Evolutionary conservation across 2,797 vertebrate genomes (phyloP), one percentile per base, ranked within the genome.

Genomic region (Setipinna tenuifilis): DNA sequence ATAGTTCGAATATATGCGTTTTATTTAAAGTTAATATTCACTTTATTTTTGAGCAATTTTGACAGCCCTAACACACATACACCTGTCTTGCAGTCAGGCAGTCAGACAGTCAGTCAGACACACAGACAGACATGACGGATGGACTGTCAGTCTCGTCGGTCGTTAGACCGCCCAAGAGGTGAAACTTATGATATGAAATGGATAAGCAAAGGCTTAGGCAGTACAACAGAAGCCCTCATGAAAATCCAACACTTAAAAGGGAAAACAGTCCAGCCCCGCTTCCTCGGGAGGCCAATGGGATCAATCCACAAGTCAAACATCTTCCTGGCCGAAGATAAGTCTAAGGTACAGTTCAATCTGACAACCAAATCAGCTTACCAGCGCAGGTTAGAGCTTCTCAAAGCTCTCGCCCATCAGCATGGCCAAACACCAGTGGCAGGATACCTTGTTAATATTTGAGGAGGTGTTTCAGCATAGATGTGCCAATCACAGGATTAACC

Each of bases 401-500:
- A 90, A 90, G 59, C 71, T 86, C 54, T 84, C 89, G 86, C 86
- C 85, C 91, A 92, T 84, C 90, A 41, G 62, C 90, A 89, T 89
- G 91, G 91, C 86, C 91, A 93, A 92, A 94, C 91, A 91, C 83
- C 92, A 90, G 87, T 83, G 89, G 87, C 91, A 86, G 87, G 83
- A 89, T 12, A 81, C 81, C 31, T 81, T 89, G 89, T 87, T 91
- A 89, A 91, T 93, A 90, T 94, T 92, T 93, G 91, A 92, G 87
- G 86, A 89, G 90, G 83, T 88, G 82, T 71, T 59, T 80, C 82
- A 44, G 58, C 21, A 86, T 48, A 71, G 14, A 86, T 10, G 87
- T 91, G 41, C 90, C 89, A 93, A 90, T 88, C 87, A 89, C n/a
- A 62, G 89, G 92, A 92, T 94, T 93, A 94, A 93, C 93, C 93